A percentile compares a stretch with the other conserved stretches of the same genome.
Conservation (phyloP, 2,797 vertebrate genomes). For the Sebastes diploproa region DNA sequence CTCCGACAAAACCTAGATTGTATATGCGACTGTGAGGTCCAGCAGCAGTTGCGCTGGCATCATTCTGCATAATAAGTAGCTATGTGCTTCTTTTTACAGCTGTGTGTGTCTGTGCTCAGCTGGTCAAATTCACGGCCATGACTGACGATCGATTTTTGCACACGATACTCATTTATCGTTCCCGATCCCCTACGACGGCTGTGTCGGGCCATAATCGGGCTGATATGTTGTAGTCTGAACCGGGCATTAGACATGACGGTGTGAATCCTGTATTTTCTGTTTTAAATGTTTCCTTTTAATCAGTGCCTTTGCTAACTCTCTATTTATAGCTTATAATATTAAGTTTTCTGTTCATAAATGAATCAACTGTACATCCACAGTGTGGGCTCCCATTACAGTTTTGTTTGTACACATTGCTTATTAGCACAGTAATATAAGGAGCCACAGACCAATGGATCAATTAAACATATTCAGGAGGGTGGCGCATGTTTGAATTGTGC, state of each 20-base stretch:
- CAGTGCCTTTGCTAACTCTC: background rate
- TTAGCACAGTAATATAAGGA: conserved; percentile 50
- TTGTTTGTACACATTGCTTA: conserved; percentile 37
- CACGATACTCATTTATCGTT: no score
- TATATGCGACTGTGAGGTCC: no score
- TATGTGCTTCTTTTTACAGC: no score
- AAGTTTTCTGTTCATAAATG: background rate
- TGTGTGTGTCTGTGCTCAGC: no score
- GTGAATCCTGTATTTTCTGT: background rate
- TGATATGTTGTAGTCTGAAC: no score
- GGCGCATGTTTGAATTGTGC: conserved; percentile 45
- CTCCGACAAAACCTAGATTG: no score
- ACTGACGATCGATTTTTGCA: no score
- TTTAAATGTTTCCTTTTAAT: background rate
- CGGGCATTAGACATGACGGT: background rate
- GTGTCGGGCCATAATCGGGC: no score
- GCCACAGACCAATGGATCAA: conserved; percentile 48
- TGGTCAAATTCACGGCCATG: no score
- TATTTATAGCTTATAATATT: background rate
- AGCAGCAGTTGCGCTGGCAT: no score
- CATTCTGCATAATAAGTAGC: no score
- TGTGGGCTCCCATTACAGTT: conserved; percentile 13
- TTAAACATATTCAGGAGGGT: conserved; percentile 42
- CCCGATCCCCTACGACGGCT: no score
- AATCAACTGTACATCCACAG: background rate